Evolutionary conservation across 2,797 vertebrate genomes (phyloP).

Genomic region (Tinamus major): DNA sequence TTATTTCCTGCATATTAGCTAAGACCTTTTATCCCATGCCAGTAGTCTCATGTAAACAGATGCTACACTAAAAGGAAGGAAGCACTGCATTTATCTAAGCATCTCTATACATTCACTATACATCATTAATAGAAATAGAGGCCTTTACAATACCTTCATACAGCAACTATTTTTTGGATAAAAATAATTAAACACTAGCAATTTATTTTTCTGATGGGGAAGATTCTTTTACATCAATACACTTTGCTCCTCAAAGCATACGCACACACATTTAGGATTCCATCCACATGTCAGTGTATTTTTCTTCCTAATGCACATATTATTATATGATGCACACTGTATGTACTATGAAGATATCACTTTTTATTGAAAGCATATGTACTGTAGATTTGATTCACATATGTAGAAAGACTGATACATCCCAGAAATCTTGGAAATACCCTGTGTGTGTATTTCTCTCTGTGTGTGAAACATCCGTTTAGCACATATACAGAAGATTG

Average conservation of each 20-base stretch:
- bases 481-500: neutral
- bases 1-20: neutral
- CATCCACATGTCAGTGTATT: neutral
- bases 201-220: neutral
- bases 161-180: neutral
- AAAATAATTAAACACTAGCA: neutral
- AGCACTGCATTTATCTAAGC: neutral
- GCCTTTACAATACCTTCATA: neutral
- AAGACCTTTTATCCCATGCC: neutral
- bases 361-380: neutral
- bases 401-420: neutral
- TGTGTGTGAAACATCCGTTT: neutral
- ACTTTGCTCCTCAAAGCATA: neutral
- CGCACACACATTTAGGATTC: neutral
- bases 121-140: neutral
- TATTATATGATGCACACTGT: neutral
- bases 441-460: neutral
- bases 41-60: neutral
- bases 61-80: neutral
- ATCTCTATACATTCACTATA: neutral
- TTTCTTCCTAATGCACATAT: neutral
- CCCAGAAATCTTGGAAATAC: neutral
- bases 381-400: neutral
- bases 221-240: neutral
- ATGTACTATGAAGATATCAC: neutral